Percentiles rank a stretch among this genome's conserved stretches.
Conservation (phyloP, 1,140 invertebrate genomes). For the Alviniconcha marisindica region DNA sequence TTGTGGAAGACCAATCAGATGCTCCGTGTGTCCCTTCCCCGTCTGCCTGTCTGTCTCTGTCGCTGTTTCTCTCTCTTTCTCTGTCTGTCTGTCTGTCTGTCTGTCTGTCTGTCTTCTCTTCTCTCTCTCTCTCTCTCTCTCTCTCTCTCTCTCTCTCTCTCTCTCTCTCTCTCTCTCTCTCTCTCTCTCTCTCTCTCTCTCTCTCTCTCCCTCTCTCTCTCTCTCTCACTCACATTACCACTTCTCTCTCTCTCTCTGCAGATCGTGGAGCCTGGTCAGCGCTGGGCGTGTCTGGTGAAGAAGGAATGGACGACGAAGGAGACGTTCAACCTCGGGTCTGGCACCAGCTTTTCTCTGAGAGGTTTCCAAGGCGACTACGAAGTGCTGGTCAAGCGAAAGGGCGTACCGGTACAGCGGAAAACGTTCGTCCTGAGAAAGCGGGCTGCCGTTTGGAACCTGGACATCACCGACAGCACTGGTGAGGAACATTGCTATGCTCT, state of each 20-base stretch:
- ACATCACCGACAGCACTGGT: neutral
- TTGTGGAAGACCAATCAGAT: no score
- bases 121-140: no score
- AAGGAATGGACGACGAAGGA: constrained; percentile 39
- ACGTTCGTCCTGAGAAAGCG: constrained; percentile 11
- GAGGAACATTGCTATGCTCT: neutral
- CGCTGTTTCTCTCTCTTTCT: no score
- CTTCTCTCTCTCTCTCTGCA: neutral
- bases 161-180: no score
- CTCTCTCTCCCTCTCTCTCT: no score
- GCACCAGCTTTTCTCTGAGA: neutral
- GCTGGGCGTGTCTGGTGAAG: constrained; percentile 35
- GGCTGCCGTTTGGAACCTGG: neutral
- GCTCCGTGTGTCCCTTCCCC: no score
- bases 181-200: no score
- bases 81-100: no score
- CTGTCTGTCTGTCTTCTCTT: no score
- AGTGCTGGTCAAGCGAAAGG: constrained; percentile 17
- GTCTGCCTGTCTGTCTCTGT: no score
- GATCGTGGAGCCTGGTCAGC: constrained; percentile 32
- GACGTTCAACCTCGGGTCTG: constrained; percentile 5
- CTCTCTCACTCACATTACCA: no score
- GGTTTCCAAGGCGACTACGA: constrained; percentile 41
- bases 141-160: no score
- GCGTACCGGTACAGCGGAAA: constrained; percentile 8